Conservation (phyloP, 2,113 vertebrate genomes). For the Okapia johnstoni region DNA sequence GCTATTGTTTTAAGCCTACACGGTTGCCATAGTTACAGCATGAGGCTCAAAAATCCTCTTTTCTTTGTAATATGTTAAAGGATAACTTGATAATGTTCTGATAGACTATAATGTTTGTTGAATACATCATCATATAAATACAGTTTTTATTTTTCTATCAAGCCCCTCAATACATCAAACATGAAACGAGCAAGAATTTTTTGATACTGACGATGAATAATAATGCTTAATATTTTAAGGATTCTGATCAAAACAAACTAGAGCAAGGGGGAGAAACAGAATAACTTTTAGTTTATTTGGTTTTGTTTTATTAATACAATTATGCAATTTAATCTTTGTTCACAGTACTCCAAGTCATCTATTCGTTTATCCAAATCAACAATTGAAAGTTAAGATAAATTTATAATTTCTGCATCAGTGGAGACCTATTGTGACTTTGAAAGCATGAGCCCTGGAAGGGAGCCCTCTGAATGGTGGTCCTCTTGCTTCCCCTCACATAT, state of each 20-base stretch:
- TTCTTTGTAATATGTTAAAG: not conserved
- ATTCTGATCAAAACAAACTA: not conserved
- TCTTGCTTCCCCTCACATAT: not conserved
- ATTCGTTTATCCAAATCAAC: not conserved
- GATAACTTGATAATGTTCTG: not conserved
- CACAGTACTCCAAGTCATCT: not conserved
- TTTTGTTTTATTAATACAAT: not conserved
- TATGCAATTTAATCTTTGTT: not conserved
- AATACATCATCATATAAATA: not conserved
- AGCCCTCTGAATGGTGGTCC: not conserved
- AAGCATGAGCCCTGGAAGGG: not conserved
- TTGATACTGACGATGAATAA: not conserved
- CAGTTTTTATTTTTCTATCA: not conserved
- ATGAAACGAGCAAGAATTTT: not conserved
- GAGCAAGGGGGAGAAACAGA: not conserved
- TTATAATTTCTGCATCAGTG: not conserved
- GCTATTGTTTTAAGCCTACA: not conserved
- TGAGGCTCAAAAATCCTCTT: not conserved
- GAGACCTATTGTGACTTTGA: not conserved
- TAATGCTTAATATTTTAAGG: not conserved
- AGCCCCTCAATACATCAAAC: not conserved
- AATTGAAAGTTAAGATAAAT: not conserved
- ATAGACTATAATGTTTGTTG: not conserved
- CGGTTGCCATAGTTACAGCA: constrained; percentile 19
- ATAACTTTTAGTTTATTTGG: not conserved